phyloP scores from a whole-genome alignment of 2,797 vertebrate species.

The Discoglossus pictus region DNA sequence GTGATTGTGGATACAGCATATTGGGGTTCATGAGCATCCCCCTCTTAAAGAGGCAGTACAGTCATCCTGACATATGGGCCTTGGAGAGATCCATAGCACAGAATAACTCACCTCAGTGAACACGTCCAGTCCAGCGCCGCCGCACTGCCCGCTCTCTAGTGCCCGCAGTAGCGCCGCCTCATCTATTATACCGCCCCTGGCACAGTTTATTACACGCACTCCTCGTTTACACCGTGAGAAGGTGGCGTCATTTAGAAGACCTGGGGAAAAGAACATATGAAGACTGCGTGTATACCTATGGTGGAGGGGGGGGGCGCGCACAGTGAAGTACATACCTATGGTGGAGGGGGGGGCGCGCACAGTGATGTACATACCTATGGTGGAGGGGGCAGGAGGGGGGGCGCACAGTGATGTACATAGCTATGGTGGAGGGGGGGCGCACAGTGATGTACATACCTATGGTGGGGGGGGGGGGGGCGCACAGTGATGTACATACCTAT shows the following conservation, averaged over 20 bases:
- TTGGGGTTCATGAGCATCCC: too few species aligned
- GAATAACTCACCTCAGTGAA: slow-evolving; percentile 90
- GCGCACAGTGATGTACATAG: too few species aligned
- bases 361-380: slow-evolving; percentile 12
- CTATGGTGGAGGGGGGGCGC: too few species aligned
- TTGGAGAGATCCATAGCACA: too few species aligned
- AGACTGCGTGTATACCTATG: neutral
- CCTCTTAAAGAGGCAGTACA: too few species aligned
- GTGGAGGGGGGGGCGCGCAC: neutral
- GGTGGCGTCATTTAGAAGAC: slow-evolving; percentile 84
- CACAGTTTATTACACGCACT: slow-evolving; percentile 95
- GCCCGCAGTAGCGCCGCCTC: slow-evolving; percentile 87
- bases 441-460: too few species aligned
- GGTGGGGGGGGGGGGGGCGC: too few species aligned
- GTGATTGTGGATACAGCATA: too few species aligned
- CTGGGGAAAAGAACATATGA: slow-evolving; percentile 55
- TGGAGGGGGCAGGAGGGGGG: slow-evolving; percentile 7
- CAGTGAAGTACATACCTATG: slow-evolving; percentile 2
- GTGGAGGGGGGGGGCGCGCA: too few species aligned
- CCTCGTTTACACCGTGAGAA: slow-evolving; percentile 91
- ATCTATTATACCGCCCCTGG: slow-evolving; percentile 93
- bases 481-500: too few species aligned
- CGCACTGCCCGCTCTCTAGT: slow-evolving; percentile 89
- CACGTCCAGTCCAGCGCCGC: slow-evolving; percentile 91
- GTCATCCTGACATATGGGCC: too few species aligned